A percentile compares a stretch with the other conserved stretches of the same genome.
Evolutionary conservation across 2,797 vertebrate genomes (phyloP).

Genomic region (Smutsia temminckii): DNA sequence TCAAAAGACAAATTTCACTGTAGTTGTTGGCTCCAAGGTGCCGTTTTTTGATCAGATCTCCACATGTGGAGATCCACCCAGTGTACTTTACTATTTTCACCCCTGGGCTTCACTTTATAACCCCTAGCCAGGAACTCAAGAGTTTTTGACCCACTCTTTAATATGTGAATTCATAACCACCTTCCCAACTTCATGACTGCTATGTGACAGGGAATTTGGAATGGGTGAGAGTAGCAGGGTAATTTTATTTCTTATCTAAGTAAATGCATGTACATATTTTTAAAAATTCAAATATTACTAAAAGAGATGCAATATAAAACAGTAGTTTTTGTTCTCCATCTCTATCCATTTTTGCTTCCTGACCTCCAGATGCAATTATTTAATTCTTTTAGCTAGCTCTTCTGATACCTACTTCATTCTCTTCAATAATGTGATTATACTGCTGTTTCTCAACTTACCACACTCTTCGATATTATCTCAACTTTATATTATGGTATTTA

Average conservation of each 20-base stretch:
- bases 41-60: neutral
- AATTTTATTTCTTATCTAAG: neutral
- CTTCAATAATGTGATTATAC: neutral
- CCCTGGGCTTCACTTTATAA: neutral
- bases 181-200: neutral
- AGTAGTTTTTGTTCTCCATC: neutral
- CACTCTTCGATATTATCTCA: neutral
- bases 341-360: neutral
- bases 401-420: neutral
- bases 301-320: neutral
- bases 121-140: neutral
- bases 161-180: neutral
- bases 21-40: neutral
- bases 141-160: neutral
- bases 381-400: neutral
- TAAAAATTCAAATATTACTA: neutral
- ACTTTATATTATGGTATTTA: neutral
- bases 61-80: neutral
- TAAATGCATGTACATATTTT: neutral
- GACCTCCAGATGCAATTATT: neutral
- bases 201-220: neutral
- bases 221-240: neutral
- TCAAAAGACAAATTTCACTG: neutral
- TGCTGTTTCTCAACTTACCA: neutral
- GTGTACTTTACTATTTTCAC: neutral